Base-by-base conservation (phyloP, 2,888 invertebrate genomes). In the Agrotis exclamationis region DNA sequence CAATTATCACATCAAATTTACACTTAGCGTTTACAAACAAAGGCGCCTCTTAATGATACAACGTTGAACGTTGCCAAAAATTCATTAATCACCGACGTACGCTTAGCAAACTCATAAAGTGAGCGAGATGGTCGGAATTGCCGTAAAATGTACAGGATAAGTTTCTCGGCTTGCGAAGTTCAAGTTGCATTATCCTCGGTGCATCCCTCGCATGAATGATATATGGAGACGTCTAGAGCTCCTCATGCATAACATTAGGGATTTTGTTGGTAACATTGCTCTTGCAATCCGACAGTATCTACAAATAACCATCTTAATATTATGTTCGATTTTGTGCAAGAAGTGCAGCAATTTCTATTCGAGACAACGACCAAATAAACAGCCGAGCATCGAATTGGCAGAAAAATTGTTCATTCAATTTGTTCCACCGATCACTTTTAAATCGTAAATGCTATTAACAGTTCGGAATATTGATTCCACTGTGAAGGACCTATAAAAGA, bases 191-290 rank as follows among this genome's bases (percentile, higher is more conserved):
- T 82, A 82, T 80, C 67, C 70, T 58, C 71, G 51, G 56, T 82
- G 84, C 82, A 85, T 82, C 73, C 77, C 45, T 73, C 64, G 62
- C 82, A 68, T 83, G 84, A 80, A 85, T 85, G 79, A 86, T 82
- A 85, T 80, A 83, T 80, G 75, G 76, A 74, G 70, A 71, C 68
- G 70, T 83, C 58, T 83, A 20, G 56, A 69, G 69, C 72, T 71
- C 59, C 76, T 85, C 80, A 79, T 83, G 81, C 76, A 86, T 81
- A 76, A 75, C 72, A 75, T 82, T 82, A 70, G 47, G 59, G 62
- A 77, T 67, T 80, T 76, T 66, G 70, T 70, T 73, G 70, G 73
- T 57, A 72, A 79, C 73, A 70, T 77, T 75, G 60, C 71, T 75
- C 67, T 76, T 68, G 28, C 67, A 76, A 74, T 53, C 47, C 39